These are phyloP conservation scores for Bombus sylvicola DNA, from an alignment of 1,140 invertebrate genomes.

Conservation along the genomic window DNA sequence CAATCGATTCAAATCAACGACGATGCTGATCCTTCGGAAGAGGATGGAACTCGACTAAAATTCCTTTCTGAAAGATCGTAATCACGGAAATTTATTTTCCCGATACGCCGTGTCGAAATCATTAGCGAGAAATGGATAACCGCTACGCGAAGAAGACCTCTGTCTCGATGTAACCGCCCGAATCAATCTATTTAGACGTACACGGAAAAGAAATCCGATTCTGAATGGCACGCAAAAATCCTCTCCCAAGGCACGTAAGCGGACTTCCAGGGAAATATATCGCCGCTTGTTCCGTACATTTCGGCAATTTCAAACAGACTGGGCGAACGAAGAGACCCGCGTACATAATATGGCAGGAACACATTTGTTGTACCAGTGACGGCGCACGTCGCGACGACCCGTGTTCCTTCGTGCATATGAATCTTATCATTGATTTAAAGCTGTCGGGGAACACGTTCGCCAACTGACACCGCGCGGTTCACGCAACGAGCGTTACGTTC, in stretches of 20 bases:
- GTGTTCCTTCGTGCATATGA: conserved; percentile 33
- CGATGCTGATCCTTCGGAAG: no score
- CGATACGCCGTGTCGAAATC: no score
- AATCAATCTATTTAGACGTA: background rate
- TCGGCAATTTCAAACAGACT: conserved; percentile 12
- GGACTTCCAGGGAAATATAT: background rate
- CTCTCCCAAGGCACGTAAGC: background rate
- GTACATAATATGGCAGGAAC: conserved; percentile 27
- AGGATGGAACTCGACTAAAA: no score
- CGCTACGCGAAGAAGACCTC: no score
- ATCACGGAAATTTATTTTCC: no score
- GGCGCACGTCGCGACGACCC: conserved; percentile 18
- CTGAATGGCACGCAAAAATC: background rate
- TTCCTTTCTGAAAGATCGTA: no score
- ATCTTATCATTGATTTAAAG: conserved; percentile 49
- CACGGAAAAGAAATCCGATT: background rate
- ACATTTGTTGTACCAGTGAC: conserved; percentile 30
- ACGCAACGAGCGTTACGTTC: background rate
- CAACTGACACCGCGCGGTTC: background rate
- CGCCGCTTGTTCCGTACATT: background rate
- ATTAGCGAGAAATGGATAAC: no score
- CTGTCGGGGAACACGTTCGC: conserved; percentile 10
- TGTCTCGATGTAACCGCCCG: no score
- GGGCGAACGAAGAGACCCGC: background rate
- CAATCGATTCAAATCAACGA: no score